These are phyloP conservation scores for Limnephilus lunatus DNA, from an alignment of 2,888 invertebrate genomes.

Conservation along the genomic window DNA sequence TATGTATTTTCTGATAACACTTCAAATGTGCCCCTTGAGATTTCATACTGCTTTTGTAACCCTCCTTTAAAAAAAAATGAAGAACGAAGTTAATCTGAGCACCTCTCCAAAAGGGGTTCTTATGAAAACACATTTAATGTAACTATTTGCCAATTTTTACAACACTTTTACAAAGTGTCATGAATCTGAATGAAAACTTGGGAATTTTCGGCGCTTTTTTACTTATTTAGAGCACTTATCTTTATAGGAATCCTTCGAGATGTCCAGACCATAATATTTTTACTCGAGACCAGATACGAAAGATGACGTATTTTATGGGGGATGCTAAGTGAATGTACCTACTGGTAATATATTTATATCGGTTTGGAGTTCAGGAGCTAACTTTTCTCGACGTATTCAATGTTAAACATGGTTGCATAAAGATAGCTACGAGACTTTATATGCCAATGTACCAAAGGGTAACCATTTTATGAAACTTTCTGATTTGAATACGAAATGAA, in stretches of 20 bases:
- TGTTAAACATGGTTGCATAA: background rate
- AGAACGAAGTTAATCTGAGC: background rate
- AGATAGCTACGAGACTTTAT: no score
- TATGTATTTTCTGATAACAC: background rate
- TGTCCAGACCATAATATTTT: conserved; percentile 61
- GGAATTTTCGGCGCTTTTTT: background rate
- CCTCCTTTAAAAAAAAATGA: background rate
- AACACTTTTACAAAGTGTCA: conserved; percentile 7
- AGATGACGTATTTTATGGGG: conserved; percentile 54
- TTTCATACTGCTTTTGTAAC: background rate
- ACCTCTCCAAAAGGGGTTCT: background rate
- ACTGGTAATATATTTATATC: background rate
- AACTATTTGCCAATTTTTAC: background rate
- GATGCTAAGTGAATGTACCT: background rate
- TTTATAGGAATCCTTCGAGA: conserved; percentile 53
- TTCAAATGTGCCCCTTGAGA: background rate
- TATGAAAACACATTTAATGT: background rate
- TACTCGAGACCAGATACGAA: conserved; percentile 56
- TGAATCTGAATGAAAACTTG: background rate
- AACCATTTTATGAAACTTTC: no score
- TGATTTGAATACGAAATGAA: no score
- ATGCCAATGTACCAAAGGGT: no score
- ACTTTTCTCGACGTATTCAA: background rate
- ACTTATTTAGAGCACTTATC: conserved; percentile 39
- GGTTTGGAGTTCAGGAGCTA: background rate